Evolutionary conservation across 2,797 vertebrate species (phyloP), one percentile per base, ranked within the genome.

Genomic region (Moxostoma hubbsi): DNA sequence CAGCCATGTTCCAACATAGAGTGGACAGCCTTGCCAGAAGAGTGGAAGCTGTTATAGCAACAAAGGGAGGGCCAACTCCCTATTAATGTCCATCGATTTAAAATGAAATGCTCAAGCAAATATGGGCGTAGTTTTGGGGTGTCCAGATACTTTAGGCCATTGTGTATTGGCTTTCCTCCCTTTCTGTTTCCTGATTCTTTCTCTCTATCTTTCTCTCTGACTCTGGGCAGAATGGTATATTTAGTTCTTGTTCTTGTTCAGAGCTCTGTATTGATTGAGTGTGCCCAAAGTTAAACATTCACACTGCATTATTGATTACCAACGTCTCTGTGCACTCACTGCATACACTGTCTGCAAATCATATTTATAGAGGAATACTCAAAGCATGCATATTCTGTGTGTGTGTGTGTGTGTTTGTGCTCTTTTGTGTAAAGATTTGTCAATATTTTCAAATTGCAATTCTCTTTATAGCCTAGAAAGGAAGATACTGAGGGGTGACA

Each of bases 271-370:
- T 88, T 79, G 68, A 87, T 85, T 46, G 55, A 75, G 45, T 50
- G 24, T 13, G 61, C 85, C 58, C 83, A 57, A 73, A 86, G 79
- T 88, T 86, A 89, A 91, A 86, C 75, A 85, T 86, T 81, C 73
- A 71, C 78, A 84, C 83, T 82, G 70, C 80, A 74, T n/a, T 88
- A 89, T 84, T 85, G 88, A 90, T 89, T 66, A 64, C 61, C 65
- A 79, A 63, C 54, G 69, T 75, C 49, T 81, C 70, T 72, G 57
- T 51, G 73, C 51, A 73, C 73, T 76, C 70, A 79, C 59, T 57
- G 67, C 65, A 57, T 75, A 59, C 43, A 73, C 55, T 72, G 24
- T 84, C 67, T 76, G 73, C 72, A 84, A 79, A 84, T 81, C 67
- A 68, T 77, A 59, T 54, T 59, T 79, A 66, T 66, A 53, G 49